phyloP scores from a whole-genome alignment of 2,888 invertebrate genomes.

The Neoitamus cyanurus region DNA sequence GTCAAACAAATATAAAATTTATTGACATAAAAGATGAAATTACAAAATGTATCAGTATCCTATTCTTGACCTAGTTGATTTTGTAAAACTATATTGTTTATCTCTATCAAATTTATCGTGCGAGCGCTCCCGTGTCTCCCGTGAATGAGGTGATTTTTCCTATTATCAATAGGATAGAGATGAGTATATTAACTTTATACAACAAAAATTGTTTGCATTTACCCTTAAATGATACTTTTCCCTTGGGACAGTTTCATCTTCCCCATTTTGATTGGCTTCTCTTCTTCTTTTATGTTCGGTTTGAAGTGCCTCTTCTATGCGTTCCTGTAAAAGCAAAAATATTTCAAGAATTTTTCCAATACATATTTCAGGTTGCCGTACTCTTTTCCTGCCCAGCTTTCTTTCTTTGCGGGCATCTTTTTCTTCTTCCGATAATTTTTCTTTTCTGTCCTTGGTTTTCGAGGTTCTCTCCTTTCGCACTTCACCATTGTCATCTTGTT shows the following conservation, averaged over 20 bases:
- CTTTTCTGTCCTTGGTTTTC: slow-evolving; percentile 70
- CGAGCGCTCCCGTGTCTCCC: slow-evolving; percentile 75
- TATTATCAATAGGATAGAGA: slow-evolving; percentile 66
- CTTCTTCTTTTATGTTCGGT: slow-evolving; percentile 82
- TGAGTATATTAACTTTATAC: slow-evolving; percentile 25
- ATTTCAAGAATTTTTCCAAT: neutral
- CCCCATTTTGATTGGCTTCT: slow-evolving; percentile 83
- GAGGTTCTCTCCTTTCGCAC: slow-evolving; percentile 68
- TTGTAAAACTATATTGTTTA: slow-evolving; percentile 85
- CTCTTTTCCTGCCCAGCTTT: slow-evolving; percentile 83
- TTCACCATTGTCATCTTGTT: slow-evolving; percentile 48
- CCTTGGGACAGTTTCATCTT: slow-evolving; percentile 74
- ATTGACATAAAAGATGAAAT: slow-evolving; percentile 34
- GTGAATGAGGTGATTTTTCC: slow-evolving; percentile 83
- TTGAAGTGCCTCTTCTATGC: slow-evolving; percentile 75
- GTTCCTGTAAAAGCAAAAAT: slow-evolving; percentile 70
- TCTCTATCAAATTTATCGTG: slow-evolving; percentile 77
- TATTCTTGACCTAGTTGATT: slow-evolving; percentile 63
- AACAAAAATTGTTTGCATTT: slow-evolving; percentile 55
- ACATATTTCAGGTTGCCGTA: slow-evolving; percentile 58
- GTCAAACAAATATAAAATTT: slow-evolving; percentile 47
- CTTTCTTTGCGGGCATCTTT: slow-evolving; percentile 84
- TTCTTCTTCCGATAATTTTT: slow-evolving; percentile 80
- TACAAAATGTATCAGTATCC: slow-evolving; percentile 56
- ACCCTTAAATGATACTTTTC: slow-evolving; percentile 84